Conservation (phyloP, 2,888 invertebrate species). For the Eilema caniola region DNA sequence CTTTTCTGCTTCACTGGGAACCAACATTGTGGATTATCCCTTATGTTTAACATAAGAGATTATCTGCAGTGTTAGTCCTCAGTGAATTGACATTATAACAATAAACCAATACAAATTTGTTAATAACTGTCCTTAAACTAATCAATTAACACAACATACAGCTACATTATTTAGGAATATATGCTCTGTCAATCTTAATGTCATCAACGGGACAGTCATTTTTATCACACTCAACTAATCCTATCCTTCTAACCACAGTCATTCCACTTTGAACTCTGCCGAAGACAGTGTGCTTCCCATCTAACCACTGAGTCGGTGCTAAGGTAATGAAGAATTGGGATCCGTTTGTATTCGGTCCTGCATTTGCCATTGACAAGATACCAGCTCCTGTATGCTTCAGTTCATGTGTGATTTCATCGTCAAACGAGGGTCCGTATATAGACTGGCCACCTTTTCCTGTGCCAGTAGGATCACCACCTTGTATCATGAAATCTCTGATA, state of each 20-base stretch:
- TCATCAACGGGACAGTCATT: slow-evolving; percentile 97
- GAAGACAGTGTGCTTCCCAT: slow-evolving; percentile 99
- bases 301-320: slow-evolving; percentile 98
- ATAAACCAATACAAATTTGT: background rate
- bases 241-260: slow-evolving; percentile 96
- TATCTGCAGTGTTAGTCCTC: no score
- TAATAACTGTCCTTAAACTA: background rate
- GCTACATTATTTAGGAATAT: slow-evolving; percentile 74
- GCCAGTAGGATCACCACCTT: slow-evolving; percentile 98
- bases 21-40: no score
- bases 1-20: no score
- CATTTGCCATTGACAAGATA: slow-evolving; percentile 98
- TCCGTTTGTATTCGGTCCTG: slow-evolving; percentile 98
- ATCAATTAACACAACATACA: slow-evolving; percentile 92
- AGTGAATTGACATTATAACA: no score
- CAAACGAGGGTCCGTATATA: slow-evolving; percentile 97
- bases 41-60: no score
- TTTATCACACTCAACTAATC: slow-evolving; percentile 97
- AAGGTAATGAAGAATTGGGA: slow-evolving; percentile 99
- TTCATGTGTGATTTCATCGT: slow-evolving; percentile 97
- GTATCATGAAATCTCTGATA: slow-evolving; percentile 97
- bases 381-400: slow-evolving; percentile 98
- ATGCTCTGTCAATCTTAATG: slow-evolving; percentile 90
- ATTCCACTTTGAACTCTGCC: slow-evolving; percentile 96
- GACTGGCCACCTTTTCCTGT: slow-evolving; percentile 98